phyloP scores from a whole-genome alignment of 53 echinoderm and acorn worm genomes.

The Paracentrotus lividus region DNA sequence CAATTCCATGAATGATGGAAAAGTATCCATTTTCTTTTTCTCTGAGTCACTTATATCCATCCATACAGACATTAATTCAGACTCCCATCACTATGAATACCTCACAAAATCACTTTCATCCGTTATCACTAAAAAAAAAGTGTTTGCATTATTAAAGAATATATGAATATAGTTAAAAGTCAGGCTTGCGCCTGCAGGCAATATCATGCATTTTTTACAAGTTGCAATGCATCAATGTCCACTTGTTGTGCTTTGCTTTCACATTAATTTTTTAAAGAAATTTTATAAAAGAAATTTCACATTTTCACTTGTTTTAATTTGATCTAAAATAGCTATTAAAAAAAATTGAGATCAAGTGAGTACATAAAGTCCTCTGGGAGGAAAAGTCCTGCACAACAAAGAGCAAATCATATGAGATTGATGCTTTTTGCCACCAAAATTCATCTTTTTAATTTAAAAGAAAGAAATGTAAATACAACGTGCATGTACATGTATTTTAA shows the following conservation, averaged over 20 bases:
- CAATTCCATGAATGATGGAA: neutral
- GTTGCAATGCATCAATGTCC: neutral
- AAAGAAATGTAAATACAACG: too few relatives aligned
- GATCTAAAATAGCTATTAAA: too few relatives aligned
- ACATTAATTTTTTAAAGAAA: neutral
- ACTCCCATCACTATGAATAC: neutral
- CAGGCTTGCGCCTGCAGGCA: neutral
- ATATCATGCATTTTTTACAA: neutral
- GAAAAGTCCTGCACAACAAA: too few relatives aligned
- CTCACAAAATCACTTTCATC: neutral
- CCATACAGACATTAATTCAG: neutral
- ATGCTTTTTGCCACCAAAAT: too few relatives aligned
- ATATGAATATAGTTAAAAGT: neutral
- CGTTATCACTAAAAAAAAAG: neutral
- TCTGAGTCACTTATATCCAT: neutral
- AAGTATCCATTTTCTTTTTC: neutral
- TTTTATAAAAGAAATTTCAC: neutral
- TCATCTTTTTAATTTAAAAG: too few relatives aligned
- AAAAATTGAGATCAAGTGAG: too few relatives aligned
- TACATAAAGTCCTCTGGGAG: too few relatives aligned
- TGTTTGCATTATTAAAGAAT: neutral
- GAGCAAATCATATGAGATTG: too few relatives aligned
- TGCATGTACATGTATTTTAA: too few relatives aligned
- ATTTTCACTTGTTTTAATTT: too few relatives aligned
- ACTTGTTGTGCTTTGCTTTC: neutral